Base-by-base conservation (phyloP, 1,140 invertebrate species). In the Polyergus mexicanus region DNA sequence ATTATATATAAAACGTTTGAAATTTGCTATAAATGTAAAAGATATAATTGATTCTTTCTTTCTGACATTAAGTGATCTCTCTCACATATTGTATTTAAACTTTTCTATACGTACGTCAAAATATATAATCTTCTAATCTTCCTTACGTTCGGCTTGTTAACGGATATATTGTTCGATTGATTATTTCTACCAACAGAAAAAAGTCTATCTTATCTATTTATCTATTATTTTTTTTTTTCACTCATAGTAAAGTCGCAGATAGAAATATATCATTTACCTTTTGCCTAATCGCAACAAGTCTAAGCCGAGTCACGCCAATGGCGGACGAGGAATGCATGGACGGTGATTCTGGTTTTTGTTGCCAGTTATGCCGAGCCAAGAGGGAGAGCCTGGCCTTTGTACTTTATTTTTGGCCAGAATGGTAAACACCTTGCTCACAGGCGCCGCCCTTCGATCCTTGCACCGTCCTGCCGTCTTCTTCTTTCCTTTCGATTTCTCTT, bases 391-490 rank as follows among this genome's bases (percentile, higher is more conserved):
- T 58, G 83, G 83, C 69, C 86, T 89, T 92, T 90, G 93, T 93
- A 93, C 90, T 94, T 94, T 92, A 94, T 94, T 94, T 94, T 94
- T 91, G 90, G 91, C 84, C 90, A 86, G 90, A 94, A 94, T 94
- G 93, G 92, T 94, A 93, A 94, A 94, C 93, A 94, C 93, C 93
- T 94, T 94, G 93, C 93, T 92, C 92, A 90, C 87, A 94, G 93
- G 93, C 93, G 93, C 93, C 93, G 94, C 92, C 92, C 92, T 89
- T 88, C 88, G 88, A 78, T 86, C 65, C 85, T 74, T 74, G 78
- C 69, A 25, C 47, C 69, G 77, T 87, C 91, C 88, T 92, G 81
- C 76, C 47, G 54, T 85, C 86, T 86, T 77, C 54, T 75, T 47
- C 60, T 71, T 47, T 68, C 51, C 76, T 85, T 69, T 89, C 74